A percentile compares a stretch with the other conserved stretches of the same genome.
Evolutionary conservation across 2,113 vertebrate genomes (phyloP).

Genomic region (Carassius gibelio): DNA sequence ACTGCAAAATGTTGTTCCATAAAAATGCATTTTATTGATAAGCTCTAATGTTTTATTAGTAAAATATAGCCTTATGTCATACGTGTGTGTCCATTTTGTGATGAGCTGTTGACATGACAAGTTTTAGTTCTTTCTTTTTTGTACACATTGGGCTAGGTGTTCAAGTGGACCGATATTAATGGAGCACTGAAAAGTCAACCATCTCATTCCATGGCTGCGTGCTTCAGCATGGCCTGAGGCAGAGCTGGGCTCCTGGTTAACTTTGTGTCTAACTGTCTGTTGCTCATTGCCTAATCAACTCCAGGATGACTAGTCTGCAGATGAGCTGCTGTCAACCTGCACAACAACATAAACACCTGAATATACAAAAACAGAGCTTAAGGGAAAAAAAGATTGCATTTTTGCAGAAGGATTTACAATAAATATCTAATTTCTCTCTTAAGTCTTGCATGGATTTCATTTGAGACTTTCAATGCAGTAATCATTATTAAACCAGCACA

Average conservation of each 20-base stretch:
- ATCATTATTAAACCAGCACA: slow-evolving; percentile 13
- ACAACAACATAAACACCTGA: background rate
- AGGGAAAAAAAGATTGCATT: background rate
- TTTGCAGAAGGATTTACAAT: background rate
- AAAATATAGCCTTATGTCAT: background rate
- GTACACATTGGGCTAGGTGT: slow-evolving; percentile 56
- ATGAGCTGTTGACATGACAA: background rate
- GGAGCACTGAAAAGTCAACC: slow-evolving; percentile 73
- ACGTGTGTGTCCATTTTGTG: background rate
- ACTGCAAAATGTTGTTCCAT: background rate
- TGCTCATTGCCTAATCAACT: slow-evolving; percentile 57
- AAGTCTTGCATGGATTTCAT: background rate
- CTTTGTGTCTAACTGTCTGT: slow-evolving; percentile 56
- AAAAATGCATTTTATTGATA: background rate
- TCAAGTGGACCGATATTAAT: slow-evolving; percentile 70
- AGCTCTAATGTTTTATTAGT: background rate
- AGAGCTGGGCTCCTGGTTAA: slow-evolving; percentile 67
- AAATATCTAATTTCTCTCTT: background rate
- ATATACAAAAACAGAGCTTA: background rate
- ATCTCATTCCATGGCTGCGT: slow-evolving; percentile 74
- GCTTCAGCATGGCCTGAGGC: slow-evolving; percentile 69
- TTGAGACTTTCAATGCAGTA: background rate
- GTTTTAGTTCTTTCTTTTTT: slow-evolving; percentile 46
- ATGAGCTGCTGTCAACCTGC: slow-evolving; percentile 65
- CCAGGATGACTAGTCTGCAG: slow-evolving; percentile 72